A percentile compares a stretch with the other conserved stretches of the same genome.
Conservation (phyloP, 2,797 vertebrate genomes). For the Neomorphus geoffroyi region DNA sequence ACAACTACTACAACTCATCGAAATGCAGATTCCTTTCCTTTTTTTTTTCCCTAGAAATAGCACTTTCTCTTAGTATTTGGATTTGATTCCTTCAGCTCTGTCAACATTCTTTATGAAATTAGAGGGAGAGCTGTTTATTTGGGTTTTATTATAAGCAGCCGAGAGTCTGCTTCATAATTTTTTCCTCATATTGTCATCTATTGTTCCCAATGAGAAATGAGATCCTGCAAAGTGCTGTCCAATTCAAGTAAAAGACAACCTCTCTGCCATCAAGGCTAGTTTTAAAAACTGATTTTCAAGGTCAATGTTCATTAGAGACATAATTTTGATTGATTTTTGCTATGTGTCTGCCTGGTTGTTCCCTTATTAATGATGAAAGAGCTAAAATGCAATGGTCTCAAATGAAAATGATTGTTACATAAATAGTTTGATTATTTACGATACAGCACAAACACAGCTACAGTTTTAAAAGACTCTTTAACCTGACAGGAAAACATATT, state of each 20-base stretch:
- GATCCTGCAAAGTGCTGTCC: neutral
- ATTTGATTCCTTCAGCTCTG: neutral
- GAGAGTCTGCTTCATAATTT: neutral
- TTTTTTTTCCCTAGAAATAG: neutral
- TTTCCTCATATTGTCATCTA: neutral
- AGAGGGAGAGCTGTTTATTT: neutral
- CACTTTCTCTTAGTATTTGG: neutral
- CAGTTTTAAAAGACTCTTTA: slow-evolving; percentile 48
- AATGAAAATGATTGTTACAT: slow-evolving; percentile 14
- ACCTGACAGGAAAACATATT: slow-evolving; percentile 63
- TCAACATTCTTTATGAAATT: neutral
- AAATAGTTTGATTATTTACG: slow-evolving; percentile 58
- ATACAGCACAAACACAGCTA: slow-evolving; percentile 70
- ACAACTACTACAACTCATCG: neutral
- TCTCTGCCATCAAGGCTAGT: neutral
- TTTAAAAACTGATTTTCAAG: slow-evolving; percentile 25
- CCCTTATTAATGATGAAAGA: neutral
- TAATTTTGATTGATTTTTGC: slow-evolving; percentile 11
- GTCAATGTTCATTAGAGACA: neutral
- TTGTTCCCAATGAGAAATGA: neutral
- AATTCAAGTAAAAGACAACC: neutral
- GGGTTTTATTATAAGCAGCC: neutral
- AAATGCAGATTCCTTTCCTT: neutral
- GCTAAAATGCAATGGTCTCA: neutral
- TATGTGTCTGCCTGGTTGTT: slow-evolving; percentile 1